Conservation (phyloP, 2,113 vertebrate species). For the Emberiza fucata region DNA sequence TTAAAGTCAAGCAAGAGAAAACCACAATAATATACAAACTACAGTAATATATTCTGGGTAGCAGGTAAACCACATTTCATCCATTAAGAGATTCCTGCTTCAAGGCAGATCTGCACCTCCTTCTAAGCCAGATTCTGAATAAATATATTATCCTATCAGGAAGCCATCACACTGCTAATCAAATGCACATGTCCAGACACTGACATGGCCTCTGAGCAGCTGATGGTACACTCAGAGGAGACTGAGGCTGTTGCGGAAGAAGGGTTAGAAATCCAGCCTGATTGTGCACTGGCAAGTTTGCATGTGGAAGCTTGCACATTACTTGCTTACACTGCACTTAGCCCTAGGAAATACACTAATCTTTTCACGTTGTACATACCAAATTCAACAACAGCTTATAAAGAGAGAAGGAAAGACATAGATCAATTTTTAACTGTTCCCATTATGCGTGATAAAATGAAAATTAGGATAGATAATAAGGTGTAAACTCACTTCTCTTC, state of each 20-base stretch:
- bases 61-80: neutral
- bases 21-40: neutral
- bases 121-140: constrained; percentile 6
- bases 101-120: neutral
- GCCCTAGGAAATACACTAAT: neutral
- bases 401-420: neutral
- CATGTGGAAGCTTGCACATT: neutral
- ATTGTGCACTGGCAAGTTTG: neutral
- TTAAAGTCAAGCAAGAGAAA: neutral
- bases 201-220: neutral
- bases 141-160: neutral
- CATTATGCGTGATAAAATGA: neutral
- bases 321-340: neutral
- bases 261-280: neutral
- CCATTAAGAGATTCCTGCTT: neutral
- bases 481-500: neutral
- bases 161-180: neutral
- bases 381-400: constrained; percentile 25
- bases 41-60: neutral
- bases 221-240: neutral
- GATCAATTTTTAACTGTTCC: neutral
- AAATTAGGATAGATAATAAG: neutral
- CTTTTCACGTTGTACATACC: neutral
- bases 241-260: neutral
- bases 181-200: neutral